Evolutionary conservation across 2,113 vertebrate genomes (phyloP).

Genomic region (Rhea americana): DNA sequence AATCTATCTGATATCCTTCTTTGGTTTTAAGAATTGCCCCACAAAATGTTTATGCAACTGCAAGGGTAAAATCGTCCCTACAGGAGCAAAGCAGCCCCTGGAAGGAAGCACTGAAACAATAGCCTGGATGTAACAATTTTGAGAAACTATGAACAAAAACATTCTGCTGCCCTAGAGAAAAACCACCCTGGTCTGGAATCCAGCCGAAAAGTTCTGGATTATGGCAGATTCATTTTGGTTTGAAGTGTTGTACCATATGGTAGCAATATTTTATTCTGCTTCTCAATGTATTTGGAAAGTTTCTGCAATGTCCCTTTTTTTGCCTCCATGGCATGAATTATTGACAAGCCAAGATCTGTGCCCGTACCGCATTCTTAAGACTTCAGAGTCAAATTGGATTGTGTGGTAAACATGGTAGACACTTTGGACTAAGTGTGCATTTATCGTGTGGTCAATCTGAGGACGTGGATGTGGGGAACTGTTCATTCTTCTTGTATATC

Average conservation of each 20-base stretch:
- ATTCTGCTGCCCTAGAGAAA: background rate
- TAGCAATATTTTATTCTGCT: background rate
- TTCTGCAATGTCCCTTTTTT: background rate
- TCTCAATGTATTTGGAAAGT: background rate
- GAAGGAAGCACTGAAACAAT: background rate
- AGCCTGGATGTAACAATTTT: background rate
- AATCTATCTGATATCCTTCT: background rate
- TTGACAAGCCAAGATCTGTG: background rate
- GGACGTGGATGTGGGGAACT: background rate
- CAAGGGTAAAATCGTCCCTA: background rate
- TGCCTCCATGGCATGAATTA: background rate
- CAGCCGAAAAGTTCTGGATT: fast-evolving
- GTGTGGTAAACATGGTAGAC: background rate
- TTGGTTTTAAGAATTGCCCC: background rate
- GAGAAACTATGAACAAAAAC: background rate
- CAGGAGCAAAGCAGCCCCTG: background rate
- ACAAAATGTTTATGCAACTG: background rate
- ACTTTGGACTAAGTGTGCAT: background rate
- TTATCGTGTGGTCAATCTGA: background rate
- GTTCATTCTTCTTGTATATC: background rate
- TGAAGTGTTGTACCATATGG: fast-evolving
- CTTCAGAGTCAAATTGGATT: background rate
- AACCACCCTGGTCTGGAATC: background rate
- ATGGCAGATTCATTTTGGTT: background rate
- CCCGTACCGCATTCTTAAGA: background rate